phyloP scores from a whole-genome alignment of 2,888 invertebrate species.

The Leptopilina drosophilae region DNA sequence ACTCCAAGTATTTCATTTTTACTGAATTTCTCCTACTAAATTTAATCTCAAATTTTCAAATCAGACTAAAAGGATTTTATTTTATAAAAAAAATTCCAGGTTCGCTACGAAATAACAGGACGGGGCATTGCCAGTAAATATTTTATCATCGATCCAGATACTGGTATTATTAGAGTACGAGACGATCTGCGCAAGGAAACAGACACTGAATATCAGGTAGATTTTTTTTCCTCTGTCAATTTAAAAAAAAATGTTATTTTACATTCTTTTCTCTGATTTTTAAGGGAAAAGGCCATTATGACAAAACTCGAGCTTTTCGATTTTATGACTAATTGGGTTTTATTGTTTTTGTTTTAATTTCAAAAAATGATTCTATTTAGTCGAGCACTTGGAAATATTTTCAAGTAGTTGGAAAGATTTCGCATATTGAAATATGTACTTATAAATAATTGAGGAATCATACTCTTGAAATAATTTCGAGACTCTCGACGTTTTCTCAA shows the following conservation, averaged over 20 bases:
- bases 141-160: conserved; percentile 92
- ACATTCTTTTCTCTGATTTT: neutral
- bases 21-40: neutral
- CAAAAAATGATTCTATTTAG: no score
- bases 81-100: conserved; percentile 65
- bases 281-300: no score
- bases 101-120: conserved; percentile 88
- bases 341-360: no score
- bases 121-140: conserved; percentile 89
- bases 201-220: conserved; percentile 90
- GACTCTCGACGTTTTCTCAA: no score
- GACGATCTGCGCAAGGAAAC: conserved; percentile 91
- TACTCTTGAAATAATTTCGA: no score
- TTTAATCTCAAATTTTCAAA: neutral
- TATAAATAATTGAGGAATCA: no score
- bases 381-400: no score
- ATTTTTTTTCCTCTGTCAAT: neutral
- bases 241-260: neutral
- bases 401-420: no score
- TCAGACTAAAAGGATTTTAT: conserved; percentile 22
- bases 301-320: no score
- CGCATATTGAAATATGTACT: no score
- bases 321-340: no score
- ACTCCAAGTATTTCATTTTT: neutral
- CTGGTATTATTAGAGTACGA: conserved; percentile 87